Evolutionary conservation across 53 echinoderm and acorn worm genomes (phyloP).

Genomic region (Mesocentrotus franciscanus): DNA sequence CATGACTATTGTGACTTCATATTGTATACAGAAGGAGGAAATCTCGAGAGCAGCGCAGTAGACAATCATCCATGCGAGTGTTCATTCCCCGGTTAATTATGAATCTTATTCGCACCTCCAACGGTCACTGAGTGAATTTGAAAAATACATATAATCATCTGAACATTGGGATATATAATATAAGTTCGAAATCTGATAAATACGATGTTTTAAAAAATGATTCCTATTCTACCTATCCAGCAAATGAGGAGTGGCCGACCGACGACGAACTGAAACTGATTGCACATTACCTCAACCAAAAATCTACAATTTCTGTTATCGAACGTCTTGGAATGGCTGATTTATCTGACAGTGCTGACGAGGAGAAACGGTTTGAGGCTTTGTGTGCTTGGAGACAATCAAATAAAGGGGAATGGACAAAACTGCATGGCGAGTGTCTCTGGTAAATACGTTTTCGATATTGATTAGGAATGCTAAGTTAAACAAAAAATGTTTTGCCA

Average conservation of each 20-base stretch:
- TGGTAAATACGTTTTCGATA: neutral
- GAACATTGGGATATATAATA: too few relatives aligned
- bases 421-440: neutral
- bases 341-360: neutral
- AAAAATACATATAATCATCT: too few relatives aligned
- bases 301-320: neutral
- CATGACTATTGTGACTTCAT: too few relatives aligned
- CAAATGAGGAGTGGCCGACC: neutral
- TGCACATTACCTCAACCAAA: neutral
- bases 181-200: too few relatives aligned
- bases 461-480: neutral
- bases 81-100: too few relatives aligned
- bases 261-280: neutral
- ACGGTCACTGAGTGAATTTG: too few relatives aligned
- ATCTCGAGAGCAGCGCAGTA: too few relatives aligned
- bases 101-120: too few relatives aligned
- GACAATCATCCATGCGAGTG: rapidly evolving
- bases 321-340: neutral
- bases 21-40: too few relatives aligned
- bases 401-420: neutral
- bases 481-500: neutral
- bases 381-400: neutral
- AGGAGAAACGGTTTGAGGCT: neutral
- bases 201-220: too few relatives aligned
- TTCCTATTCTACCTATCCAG: neutral